Evolutionary conservation across 1,140 invertebrate genomes (phyloP).

Genomic region (Caerostris extrusa): DNA sequence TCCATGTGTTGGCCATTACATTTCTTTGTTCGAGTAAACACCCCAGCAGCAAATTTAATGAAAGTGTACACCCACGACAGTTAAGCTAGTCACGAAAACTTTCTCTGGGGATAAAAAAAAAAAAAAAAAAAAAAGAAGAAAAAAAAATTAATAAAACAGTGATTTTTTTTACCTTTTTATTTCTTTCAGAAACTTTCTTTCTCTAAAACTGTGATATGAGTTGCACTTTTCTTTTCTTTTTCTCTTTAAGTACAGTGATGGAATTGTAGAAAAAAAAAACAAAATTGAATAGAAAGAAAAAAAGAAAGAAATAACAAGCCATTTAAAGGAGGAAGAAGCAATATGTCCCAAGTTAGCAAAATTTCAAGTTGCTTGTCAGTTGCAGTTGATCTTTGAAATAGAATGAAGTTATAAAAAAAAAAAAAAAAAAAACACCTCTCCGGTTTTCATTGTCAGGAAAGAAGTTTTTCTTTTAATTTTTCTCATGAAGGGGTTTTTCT

Average conservation of each 20-base stretch:
- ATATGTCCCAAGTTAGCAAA: slow-evolving; percentile 51
- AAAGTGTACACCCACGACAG: slow-evolving; percentile 32
- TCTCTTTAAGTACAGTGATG: not conserved
- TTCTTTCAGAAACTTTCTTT: not conserved
- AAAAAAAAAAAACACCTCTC: not conserved
- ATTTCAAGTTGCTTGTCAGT: slow-evolving; percentile 39
- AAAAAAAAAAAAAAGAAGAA: not conserved
- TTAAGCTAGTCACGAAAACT: slow-evolving; percentile 18
- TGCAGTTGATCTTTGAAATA: slow-evolving; percentile 28
- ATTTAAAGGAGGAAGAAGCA: slow-evolving; percentile 24
- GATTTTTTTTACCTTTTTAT: not conserved
- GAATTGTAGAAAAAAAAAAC: not conserved
- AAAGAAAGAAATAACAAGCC: slow-evolving; percentile 21
- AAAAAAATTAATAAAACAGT: slow-evolving; percentile 36
- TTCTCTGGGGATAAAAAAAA: not conserved
- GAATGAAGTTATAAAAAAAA: too few species aligned
- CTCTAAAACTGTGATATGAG: slow-evolving; percentile 27
- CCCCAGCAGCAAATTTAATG: slow-evolving; percentile 18
- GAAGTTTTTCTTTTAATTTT: not conserved
- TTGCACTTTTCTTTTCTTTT: not conserved
- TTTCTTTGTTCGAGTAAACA: slow-evolving; percentile 26
- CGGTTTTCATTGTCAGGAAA: too few species aligned
- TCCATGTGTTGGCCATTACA: slow-evolving; percentile 30
- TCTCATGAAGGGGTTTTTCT: too few species aligned
- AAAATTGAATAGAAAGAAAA: not conserved